A percentile compares a stretch with the other conserved stretches of the same genome.
These are phyloP conservation scores for Hyperopisus bebe DNA, from an alignment of 2,113 vertebrate genomes.

Conservation along the genomic window DNA sequence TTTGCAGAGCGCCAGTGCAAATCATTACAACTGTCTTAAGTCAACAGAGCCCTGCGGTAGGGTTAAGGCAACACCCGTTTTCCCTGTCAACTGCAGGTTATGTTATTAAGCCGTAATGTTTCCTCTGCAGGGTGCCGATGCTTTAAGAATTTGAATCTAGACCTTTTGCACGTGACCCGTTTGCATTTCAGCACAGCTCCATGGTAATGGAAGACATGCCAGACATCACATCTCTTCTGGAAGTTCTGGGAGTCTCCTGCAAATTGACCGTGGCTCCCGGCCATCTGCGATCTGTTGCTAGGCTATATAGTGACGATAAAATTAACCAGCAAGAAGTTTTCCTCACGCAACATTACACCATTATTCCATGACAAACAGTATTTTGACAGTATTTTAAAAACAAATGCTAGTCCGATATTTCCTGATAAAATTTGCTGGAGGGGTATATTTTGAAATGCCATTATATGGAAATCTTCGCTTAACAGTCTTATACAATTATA, in stretches of 20 bases:
- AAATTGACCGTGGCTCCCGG: neutral
- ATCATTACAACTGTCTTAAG: neutral
- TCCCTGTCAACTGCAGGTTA: neutral
- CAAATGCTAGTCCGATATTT: neutral
- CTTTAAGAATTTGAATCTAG: neutral
- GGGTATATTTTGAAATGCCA: neutral
- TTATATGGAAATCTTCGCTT: neutral
- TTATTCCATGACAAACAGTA: neutral
- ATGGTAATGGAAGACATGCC: neutral
- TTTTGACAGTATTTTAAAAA: neutral
- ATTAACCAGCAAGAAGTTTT: neutral
- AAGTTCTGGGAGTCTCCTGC: neutral
- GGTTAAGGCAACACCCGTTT: neutral
- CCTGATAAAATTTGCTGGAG: neutral
- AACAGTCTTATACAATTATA: neutral
- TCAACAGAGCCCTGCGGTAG: neutral
- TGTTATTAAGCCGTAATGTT: neutral
- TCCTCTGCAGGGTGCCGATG: neutral
- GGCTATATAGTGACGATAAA: neutral
- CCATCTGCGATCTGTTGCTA: neutral
- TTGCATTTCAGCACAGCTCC: neutral
- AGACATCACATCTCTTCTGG: neutral
- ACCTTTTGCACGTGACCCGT: neutral
- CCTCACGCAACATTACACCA: neutral
- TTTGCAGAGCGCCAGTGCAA: slow-evolving; percentile 9